Conservation (phyloP, 1,140 invertebrate genomes). For the Dryas iulia region DNA sequence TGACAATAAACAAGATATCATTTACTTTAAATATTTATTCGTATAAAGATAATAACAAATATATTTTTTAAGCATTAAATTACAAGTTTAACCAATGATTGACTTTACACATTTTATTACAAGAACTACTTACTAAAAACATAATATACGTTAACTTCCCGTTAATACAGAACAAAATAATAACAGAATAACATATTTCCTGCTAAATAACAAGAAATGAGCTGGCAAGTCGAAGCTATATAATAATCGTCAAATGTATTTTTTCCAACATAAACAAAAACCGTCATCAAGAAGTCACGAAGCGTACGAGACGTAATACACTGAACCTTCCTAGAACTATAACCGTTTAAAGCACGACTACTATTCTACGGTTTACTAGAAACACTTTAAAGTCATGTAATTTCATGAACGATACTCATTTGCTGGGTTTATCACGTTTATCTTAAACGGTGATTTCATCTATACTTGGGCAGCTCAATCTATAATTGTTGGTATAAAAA, state of each 20-base stretch:
- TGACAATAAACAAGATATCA: no score
- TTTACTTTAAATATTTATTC: no score
- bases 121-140: no score
- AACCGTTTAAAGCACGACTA: constrained; percentile 35
- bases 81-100: no score
- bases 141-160: no score
- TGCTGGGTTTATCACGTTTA: constrained; percentile 18
- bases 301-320: constrained; percentile 26
- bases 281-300: constrained; percentile 28
- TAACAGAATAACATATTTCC: not conserved
- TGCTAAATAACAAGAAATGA: constrained; percentile 1
- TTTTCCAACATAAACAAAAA: constrained; percentile 14
- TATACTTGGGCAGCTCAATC: not conserved
- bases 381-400: constrained; percentile 34
- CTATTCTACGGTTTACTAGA: constrained; percentile 37
- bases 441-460: constrained; percentile 24
- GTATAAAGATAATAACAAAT: no score
- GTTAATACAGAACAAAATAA: no score
- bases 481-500: constrained; percentile 2
- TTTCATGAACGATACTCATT: constrained; percentile 17
- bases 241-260: not conserved
- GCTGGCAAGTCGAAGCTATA: not conserved
- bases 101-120: no score
- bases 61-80: no score
- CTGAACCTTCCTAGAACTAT: constrained; percentile 42